Conservation (phyloP, 2,888 invertebrate species). For the Steromphala cineraria region DNA sequence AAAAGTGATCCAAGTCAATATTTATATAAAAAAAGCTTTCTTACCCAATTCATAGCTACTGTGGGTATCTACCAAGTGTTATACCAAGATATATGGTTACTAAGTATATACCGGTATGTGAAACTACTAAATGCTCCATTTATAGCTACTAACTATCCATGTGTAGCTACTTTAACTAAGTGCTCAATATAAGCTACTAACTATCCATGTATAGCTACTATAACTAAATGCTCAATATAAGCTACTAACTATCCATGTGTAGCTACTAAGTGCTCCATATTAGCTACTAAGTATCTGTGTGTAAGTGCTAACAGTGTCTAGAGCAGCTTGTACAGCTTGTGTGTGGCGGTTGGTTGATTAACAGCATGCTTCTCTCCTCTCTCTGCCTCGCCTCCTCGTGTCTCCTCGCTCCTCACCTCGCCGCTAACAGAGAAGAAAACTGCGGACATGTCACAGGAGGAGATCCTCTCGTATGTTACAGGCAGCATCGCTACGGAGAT, state of each 20-base stretch:
- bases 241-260: not conserved
- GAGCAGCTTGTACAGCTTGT: not conserved
- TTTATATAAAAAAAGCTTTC: too few relatives aligned
- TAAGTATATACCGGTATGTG: too few relatives aligned
- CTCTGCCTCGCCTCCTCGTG: not conserved
- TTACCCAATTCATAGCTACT: too few relatives aligned
- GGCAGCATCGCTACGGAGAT: conserved; percentile 45
- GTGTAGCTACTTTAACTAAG: too few relatives aligned
- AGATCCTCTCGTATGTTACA: conserved; percentile 58
- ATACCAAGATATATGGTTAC: too few relatives aligned
- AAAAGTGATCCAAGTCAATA: too few relatives aligned
- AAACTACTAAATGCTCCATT: too few relatives aligned
- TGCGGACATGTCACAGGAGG: conserved; percentile 61
- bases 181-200: too few relatives aligned
- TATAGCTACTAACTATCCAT: too few relatives aligned
- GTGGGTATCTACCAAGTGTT: too few relatives aligned
- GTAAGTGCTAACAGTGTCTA: not conserved
- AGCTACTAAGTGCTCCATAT: not conserved
- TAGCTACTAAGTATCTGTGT: not conserved
- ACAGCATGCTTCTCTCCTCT: not conserved
- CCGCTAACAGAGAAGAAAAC: conserved; percentile 56
- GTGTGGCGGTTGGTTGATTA: conserved; percentile 12
- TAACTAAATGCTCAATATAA: too few relatives aligned
- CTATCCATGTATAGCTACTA: too few relatives aligned
- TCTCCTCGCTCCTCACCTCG: conserved; percentile 1